Base-by-base conservation (phyloP, 1,140 invertebrate genomes). In the Philotrypesis tridentata region DNA sequence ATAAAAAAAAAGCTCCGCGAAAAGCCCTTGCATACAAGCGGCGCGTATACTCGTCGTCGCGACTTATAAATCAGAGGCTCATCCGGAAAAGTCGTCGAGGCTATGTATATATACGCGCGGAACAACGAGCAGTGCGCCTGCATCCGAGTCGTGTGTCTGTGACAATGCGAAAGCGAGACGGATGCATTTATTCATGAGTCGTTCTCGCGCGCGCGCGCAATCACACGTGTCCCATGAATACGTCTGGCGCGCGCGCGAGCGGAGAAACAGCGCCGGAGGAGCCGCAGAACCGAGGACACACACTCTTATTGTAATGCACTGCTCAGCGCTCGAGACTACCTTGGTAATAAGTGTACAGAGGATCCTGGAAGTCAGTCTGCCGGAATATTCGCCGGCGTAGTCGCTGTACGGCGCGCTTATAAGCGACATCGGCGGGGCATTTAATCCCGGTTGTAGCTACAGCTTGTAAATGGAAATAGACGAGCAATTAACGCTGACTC, bases 391-490 rank as follows among this genome's bases (percentile, higher is more conserved):
- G 33, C 3, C 9, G 9, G n/a, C n/a, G n/a, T n/a, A n/a, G n/a
- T n/a, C n/a, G n/a, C n/a, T n/a, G 33, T 5, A 37, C 33, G 4
- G 33, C 33, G 33, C 33, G n/a, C n/a, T n/a, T n/a, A n/a, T 37
- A 37, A 37, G 9, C 9, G 33, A 9, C 3, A 37, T 37, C 33
- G 3, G 5, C 33, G 3, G 5, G 2, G 43, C 1, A 48, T 48
- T 37, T 37, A 33, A 33, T 68, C 23, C 27, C 29, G 27, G 12
- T 31, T 68, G 65, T 68, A 68, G 29, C 65, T 29, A 63, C 25
- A 48, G 43, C 43, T 48, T 48, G 43, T 21, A 65, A 65, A 8
- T 9, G 61, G 85, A 88, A 83, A 17, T 48, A 48, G 17, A 48
- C 43, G 43, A 12, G 43, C 17, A 48, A 48, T 48, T 48, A 48